Conservation (phyloP, 2,113 vertebrate genomes). For the Casuarius casuarius region DNA sequence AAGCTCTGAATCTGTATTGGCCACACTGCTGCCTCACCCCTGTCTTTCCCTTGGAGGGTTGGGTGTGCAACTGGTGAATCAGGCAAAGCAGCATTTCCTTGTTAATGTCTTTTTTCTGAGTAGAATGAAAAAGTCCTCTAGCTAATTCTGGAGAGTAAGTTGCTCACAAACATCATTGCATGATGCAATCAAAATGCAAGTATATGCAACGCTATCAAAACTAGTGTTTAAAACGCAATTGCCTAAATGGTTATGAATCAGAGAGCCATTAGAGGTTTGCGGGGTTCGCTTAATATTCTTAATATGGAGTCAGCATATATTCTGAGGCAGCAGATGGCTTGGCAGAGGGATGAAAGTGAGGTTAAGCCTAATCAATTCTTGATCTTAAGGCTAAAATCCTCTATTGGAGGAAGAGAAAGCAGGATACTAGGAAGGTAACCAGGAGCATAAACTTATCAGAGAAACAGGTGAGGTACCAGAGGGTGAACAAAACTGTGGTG, state of each 20-base stretch:
- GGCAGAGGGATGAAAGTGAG: background rate
- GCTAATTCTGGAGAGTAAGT: background rate
- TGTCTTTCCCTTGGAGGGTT: background rate
- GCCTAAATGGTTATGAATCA: background rate
- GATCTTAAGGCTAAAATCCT: background rate
- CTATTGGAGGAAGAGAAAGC: background rate
- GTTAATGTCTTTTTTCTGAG: background rate
- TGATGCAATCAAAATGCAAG: background rate
- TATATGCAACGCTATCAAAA: background rate
- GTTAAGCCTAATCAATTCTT: background rate
- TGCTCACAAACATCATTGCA: background rate
- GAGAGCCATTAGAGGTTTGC: background rate
- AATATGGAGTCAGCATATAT: fast-evolving
- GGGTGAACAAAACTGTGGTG: background rate
- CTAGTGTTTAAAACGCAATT: background rate
- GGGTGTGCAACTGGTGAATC: background rate
- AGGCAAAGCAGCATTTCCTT: background rate
- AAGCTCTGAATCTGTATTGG: background rate
- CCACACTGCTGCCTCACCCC: background rate
- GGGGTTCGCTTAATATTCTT: background rate
- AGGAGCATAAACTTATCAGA: fast-evolving
- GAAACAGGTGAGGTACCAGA: background rate
- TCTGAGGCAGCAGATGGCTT: background rate
- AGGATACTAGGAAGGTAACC: background rate
- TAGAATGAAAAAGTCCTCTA: background rate